Evolutionary conservation across 2,888 invertebrate species (phyloP).

Genomic region (Cactoblastis cactorum): DNA sequence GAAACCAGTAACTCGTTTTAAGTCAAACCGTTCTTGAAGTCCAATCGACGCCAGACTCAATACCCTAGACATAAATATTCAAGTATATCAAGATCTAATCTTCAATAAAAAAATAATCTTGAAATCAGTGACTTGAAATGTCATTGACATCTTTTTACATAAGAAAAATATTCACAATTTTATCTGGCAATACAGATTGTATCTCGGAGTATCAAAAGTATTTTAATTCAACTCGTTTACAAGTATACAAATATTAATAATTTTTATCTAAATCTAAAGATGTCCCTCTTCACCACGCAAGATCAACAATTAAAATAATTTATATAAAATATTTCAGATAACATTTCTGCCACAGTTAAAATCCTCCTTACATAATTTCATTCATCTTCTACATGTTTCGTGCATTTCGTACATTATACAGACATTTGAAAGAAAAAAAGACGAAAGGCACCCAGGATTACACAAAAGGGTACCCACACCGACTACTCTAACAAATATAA

Average conservation of each 20-base stretch:
- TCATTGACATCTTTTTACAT: slow-evolving; percentile 71
- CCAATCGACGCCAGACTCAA: slow-evolving; percentile 59
- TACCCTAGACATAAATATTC: slow-evolving; percentile 68
- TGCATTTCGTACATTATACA: slow-evolving; percentile 93
- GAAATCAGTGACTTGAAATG: slow-evolving; percentile 75
- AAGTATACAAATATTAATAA: slow-evolving; percentile 40
- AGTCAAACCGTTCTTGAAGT: slow-evolving; percentile 51
- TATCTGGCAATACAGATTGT: slow-evolving; percentile 80
- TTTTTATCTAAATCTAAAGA: slow-evolving; percentile 69
- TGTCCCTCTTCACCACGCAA: slow-evolving; percentile 70
- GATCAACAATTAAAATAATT: slow-evolving; percentile 71
- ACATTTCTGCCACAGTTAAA: slow-evolving; percentile 50
- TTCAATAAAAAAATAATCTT: slow-evolving; percentile 71
- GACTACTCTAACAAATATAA: slow-evolving; percentile 78
- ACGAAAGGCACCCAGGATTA: slow-evolving; percentile 77
- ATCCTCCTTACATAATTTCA: slow-evolving; percentile 59
- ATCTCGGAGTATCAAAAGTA: slow-evolving; percentile 68
- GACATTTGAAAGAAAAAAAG: slow-evolving; percentile 69
- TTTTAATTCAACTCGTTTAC: slow-evolving; percentile 48
- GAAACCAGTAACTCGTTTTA: slow-evolving; percentile 44
- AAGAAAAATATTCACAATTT: slow-evolving; percentile 79
- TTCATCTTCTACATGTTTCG: slow-evolving; percentile 92
- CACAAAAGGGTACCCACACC: slow-evolving; percentile 75
- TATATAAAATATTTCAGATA: slow-evolving; percentile 70
- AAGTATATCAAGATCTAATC: slow-evolving; percentile 70